Conservation (phyloP, 2,888 invertebrate genomes). For the Drosophila mimica region DNA sequence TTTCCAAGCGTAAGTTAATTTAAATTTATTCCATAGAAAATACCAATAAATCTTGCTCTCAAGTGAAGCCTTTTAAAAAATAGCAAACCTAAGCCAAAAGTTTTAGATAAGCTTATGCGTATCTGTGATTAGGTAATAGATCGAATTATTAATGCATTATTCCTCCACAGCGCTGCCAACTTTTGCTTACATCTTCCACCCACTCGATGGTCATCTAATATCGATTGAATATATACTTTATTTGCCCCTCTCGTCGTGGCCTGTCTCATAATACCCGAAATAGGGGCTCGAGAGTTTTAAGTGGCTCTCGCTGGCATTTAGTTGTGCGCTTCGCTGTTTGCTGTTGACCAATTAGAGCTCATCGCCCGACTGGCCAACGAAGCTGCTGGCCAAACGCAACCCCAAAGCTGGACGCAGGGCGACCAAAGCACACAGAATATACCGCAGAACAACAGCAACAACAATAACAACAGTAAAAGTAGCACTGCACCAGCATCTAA, state of each 20-base stretch:
- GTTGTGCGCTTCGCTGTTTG: constrained; percentile 20
- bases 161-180: background rate
- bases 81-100: background rate
- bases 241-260: background rate
- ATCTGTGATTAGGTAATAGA: background rate
- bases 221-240: constrained; percentile 36
- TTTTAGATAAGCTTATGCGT: background rate
- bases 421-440: constrained; percentile 33
- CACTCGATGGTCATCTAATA: constrained; percentile 23
- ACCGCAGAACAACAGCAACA: constrained; percentile 48
- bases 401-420: constrained; percentile 45
- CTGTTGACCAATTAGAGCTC: constrained; percentile 72
- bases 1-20: too few relatives aligned
- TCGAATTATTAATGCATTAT: background rate
- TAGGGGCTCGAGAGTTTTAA: constrained; percentile 67
- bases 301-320: constrained; percentile 41
- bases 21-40: background rate
- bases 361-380: constrained; percentile 45
- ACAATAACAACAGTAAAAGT: constrained; percentile 11
- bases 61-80: too few relatives aligned
- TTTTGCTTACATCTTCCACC: background rate
- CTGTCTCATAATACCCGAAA: constrained; percentile 17
- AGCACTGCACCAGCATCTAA: constrained; percentile 69
- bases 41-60: background rate
- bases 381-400: constrained; percentile 57